A percentile compares a stretch with the other conserved stretches of the same genome.
Evolutionary conservation across 1,140 invertebrate species (phyloP).

Genomic region (Micrasema longulum): DNA sequence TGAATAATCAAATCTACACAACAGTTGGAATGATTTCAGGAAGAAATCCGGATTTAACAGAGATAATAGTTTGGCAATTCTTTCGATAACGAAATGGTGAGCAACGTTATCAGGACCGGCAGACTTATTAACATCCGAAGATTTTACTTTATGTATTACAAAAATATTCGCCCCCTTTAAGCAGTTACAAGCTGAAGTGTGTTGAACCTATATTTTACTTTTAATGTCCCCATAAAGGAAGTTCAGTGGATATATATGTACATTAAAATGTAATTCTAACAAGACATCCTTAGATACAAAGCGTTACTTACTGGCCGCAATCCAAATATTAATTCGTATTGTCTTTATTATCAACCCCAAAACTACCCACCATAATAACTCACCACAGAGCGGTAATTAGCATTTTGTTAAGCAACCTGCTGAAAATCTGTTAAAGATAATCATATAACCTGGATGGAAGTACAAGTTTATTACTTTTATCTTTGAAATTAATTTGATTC

Average conservation of each 20-base stretch:
- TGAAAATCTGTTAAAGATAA: no score
- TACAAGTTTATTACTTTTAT: not conserved
- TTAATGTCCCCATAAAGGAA: conserved; percentile 26
- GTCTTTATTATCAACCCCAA: not conserved
- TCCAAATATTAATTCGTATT: conserved; percentile 25
- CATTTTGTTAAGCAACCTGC: no score
- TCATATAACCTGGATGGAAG: not conserved
- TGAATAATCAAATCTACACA: no score
- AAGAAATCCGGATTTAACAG: no score
- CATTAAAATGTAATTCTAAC: not conserved
- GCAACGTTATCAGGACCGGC: no score
- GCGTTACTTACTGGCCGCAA: conserved; percentile 5
- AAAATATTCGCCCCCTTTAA: conserved; percentile 8
- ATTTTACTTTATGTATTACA: no score
- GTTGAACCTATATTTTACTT: conserved; percentile 19
- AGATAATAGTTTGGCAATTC: no score
- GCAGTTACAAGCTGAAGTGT: not conserved
- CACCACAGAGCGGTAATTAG: no score
- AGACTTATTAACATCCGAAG: no score
- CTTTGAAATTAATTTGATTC: not conserved
- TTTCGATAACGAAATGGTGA: no score
- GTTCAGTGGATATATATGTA: not conserved
- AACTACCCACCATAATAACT: conserved; percentile 8
- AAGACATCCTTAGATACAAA: not conserved
- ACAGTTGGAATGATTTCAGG: no score